Conservation (phyloP, 2,797 vertebrate species). For the Paramormyrops hopkinsi region DNA sequence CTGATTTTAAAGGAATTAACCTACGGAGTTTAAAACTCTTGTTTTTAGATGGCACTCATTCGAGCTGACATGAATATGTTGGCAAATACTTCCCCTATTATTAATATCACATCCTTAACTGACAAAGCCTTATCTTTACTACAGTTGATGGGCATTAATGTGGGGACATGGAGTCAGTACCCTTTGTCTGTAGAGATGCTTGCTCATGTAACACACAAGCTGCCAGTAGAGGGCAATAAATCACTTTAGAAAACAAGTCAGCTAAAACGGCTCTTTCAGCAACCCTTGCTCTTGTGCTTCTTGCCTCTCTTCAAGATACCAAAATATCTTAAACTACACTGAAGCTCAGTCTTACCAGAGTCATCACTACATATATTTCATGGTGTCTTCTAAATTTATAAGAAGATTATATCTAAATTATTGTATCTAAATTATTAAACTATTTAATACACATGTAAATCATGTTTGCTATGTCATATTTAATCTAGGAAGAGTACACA, state of each 20-base stretch:
- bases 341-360: background rate
- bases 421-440: background rate
- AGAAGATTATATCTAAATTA: background rate
- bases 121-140: background rate
- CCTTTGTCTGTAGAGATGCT: background rate
- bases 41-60: background rate
- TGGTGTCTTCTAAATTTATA: background rate
- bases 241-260: background rate
- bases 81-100: background rate
- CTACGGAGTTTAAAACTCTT: background rate
- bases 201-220: background rate
- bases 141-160: background rate
- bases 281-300: conserved; percentile 12
- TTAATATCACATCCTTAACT: too few relatives aligned
- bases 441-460: background rate
- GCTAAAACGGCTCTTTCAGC: conserved; percentile 15
- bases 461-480: background rate
- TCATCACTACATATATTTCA: background rate
- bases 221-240: conserved; percentile 26
- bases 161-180: background rate
- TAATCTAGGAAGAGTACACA: background rate
- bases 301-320: conserved; percentile 36
- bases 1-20: background rate
- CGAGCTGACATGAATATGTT: background rate
- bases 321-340: conserved; percentile 21